These are phyloP conservation scores for Ectropis crepuscularia DNA, from an alignment of 2,888 invertebrate species.

Conservation along the genomic window DNA sequence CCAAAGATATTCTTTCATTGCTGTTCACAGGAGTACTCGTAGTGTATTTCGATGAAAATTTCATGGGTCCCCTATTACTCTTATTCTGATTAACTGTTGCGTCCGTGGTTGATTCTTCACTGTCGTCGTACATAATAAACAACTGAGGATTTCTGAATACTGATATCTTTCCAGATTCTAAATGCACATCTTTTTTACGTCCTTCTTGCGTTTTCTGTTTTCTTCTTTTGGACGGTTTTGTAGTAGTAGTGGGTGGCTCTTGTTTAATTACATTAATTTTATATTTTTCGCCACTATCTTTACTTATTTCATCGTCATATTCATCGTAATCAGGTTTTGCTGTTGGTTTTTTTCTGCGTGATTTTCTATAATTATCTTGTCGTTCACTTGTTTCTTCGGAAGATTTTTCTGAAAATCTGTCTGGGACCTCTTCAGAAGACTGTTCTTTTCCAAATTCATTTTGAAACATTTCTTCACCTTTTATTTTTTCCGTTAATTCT, in stretches of 20 bases:
- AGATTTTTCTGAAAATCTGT: constrained; percentile 9
- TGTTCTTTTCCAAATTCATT: constrained; percentile 53
- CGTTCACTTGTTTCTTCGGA: constrained; percentile 50
- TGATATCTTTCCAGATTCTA: constrained; percentile 62
- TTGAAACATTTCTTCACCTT: constrained; percentile 70
- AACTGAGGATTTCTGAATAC: constrained; percentile 71
- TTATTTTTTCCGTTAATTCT: constrained; percentile 65
- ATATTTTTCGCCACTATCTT: constrained; percentile 61
- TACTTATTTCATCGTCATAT: constrained; percentile 61
- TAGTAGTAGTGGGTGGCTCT: constrained; percentile 18
- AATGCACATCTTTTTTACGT: constrained; percentile 45
- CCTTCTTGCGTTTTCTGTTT: constrained; percentile 36
- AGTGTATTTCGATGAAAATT: constrained; percentile 53
- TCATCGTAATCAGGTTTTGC: constrained; percentile 62
- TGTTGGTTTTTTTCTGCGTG: constrained; percentile 30
- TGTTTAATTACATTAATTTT: constrained; percentile 47
- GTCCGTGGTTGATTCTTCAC: constrained; percentile 44
- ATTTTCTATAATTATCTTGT: constrained; percentile 21
- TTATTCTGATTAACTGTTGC: background rate
- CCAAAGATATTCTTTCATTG: constrained; percentile 65
- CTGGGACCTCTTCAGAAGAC: constrained; percentile 20
- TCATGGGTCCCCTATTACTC: constrained; percentile 30
- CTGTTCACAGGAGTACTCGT: constrained; percentile 33
- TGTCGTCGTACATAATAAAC: constrained; percentile 62
- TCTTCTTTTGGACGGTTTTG: constrained; percentile 42